These are phyloP conservation scores for Ammodramus savannarum DNA, from an alignment of 2,113 vertebrate species.

Conservation along the genomic window DNA sequence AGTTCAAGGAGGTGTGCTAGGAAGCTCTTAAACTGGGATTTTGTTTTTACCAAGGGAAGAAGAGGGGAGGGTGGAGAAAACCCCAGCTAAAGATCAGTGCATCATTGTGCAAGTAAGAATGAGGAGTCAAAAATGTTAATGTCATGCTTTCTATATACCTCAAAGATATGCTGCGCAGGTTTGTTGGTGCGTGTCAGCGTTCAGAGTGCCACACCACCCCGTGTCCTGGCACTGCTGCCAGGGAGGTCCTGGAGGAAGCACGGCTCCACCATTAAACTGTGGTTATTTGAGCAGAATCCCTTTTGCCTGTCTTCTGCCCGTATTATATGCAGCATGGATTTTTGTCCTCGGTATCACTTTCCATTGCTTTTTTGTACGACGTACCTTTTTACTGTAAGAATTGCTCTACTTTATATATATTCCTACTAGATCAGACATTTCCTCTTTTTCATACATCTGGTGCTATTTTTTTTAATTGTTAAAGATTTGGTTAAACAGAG, in stretches of 20 bases:
- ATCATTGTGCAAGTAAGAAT: neutral
- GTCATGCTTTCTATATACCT: conserved; percentile 73
- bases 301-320: conserved; percentile 46
- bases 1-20: conserved; percentile 19
- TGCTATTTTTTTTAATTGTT: conserved; percentile 73
- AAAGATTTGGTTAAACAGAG: conserved; percentile 57
- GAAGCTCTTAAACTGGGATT: conserved; percentile 46
- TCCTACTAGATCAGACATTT: conserved; percentile 70
- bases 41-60: neutral
- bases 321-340: conserved; percentile 41
- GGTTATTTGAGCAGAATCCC: conserved; percentile 43
- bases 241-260: neutral
- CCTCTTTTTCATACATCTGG: conserved; percentile 77
- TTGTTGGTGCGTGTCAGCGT: neutral
- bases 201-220: neutral
- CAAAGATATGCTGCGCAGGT: conserved; percentile 51
- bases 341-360: conserved; percentile 48
- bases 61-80: neutral
- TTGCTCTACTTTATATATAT: conserved; percentile 69
- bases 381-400: conserved; percentile 70
- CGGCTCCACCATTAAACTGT: neutral
- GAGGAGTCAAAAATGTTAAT: conserved; percentile 15
- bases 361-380: conserved; percentile 62
- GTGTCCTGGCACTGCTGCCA: neutral
- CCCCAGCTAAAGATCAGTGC: neutral